A percentile compares a stretch with the other conserved stretches of the same genome.
These are phyloP conservation scores for Progne subis DNA, from an alignment of 2,113 vertebrate species.

Conservation along the genomic window DNA sequence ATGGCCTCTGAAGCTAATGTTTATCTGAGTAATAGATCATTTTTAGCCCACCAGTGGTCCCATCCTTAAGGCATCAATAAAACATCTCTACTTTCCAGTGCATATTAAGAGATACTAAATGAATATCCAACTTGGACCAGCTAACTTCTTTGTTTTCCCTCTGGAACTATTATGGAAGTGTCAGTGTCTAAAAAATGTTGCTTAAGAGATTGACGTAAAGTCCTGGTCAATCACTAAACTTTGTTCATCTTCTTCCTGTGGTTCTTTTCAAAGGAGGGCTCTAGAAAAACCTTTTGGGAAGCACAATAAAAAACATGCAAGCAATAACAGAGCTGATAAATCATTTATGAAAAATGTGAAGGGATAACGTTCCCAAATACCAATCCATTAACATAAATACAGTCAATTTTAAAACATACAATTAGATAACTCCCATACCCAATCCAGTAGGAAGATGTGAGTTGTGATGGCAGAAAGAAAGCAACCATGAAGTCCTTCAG, in stretches of 20 bases:
- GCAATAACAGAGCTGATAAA: not conserved
- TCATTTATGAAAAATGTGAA: not conserved
- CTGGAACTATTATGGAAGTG: not conserved
- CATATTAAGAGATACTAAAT: not conserved
- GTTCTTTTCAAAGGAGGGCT: not conserved
- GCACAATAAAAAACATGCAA: not conserved
- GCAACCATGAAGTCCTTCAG: not conserved
- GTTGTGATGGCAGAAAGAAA: not conserved
- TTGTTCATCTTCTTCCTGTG: not conserved
- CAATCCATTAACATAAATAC: not conserved
- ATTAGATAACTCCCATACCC: not conserved
- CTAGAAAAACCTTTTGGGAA: not conserved
- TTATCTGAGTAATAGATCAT: not conserved
- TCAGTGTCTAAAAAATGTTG: not conserved
- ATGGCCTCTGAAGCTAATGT: not conserved
- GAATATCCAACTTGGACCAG: not conserved
- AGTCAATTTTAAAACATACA: not conserved
- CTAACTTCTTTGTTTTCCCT: not conserved
- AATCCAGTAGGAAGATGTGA: not conserved
- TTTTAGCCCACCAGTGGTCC: not conserved
- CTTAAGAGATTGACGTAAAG: not conserved
- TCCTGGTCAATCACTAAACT: not conserved
- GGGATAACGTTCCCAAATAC: not conserved
- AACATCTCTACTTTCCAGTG: not conserved
- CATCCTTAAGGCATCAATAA: not conserved